Percentiles rank a stretch among this genome's conserved stretches.
These are phyloP conservation scores for Acomys russatus DNA, from an alignment of 2,797 vertebrate genomes.

Conservation along the genomic window DNA sequence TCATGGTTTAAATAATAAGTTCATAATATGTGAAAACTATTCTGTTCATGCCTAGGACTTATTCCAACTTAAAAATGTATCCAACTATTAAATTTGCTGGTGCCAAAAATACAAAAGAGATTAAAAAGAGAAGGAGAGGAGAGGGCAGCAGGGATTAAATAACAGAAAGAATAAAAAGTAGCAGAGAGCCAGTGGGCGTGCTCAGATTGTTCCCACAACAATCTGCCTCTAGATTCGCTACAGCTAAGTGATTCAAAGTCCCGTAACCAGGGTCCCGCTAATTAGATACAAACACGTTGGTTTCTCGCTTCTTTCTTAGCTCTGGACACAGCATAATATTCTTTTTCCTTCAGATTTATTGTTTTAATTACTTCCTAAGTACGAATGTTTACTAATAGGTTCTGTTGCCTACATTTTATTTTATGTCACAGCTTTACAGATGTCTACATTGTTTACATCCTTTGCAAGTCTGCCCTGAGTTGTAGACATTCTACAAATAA, in stretches of 20 bases:
- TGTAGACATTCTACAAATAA: not conserved
- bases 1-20: slow-evolving; percentile 28
- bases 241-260: not conserved
- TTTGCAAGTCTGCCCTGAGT: not conserved
- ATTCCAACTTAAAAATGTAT: slow-evolving; percentile 1
- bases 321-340: not conserved
- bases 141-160: not conserved
- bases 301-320: not conserved
- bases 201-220: not conserved
- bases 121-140: not conserved
- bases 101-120: not conserved
- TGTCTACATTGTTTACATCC: not conserved
- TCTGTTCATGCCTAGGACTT: not conserved
- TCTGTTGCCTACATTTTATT: not conserved
- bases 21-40: not conserved
- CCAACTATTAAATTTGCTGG: not conserved
- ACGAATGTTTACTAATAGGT: not conserved
- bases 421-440: not conserved
- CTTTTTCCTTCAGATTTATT: slow-evolving; percentile 26
- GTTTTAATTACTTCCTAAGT: not conserved
- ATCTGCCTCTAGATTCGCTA: slow-evolving; percentile 2
- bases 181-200: not conserved
- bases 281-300: not conserved
- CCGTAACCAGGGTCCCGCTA: not conserved
- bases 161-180: not conserved